Percentiles rank a stretch among this genome's conserved stretches.
These are phyloP conservation scores for Odontomachus brunneus DNA, from an alignment of 1,140 invertebrate species.

Conservation along the genomic window DNA sequence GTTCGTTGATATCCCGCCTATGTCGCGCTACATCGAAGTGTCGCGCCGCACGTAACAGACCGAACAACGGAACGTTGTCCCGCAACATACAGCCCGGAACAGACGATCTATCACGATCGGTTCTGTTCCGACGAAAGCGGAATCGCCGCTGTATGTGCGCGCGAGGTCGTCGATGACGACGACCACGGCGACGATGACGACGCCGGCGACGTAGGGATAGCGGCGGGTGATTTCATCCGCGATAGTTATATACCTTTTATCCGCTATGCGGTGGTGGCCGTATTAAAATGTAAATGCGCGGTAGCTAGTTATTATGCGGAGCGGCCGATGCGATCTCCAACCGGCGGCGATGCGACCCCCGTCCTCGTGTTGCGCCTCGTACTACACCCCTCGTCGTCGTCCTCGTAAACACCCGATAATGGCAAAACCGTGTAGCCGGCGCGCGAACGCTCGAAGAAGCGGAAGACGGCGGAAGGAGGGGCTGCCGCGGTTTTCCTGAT, in stretches of 20 bases:
- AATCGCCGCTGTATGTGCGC: background rate
- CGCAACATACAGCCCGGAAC: background rate
- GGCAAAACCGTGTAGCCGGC: conserved; percentile 76
- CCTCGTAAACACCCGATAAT: conserved; percentile 79
- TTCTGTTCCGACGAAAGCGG: conserved; percentile 27
- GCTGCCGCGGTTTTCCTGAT: conserved; percentile 32
- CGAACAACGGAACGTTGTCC: background rate
- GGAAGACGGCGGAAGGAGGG: conserved; percentile 14
- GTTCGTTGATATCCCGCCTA: too few relatives aligned
- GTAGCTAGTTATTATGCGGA: conserved; percentile 79
- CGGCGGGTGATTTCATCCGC: conserved; percentile 68
- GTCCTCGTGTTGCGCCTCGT: conserved; percentile 68
- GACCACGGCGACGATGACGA: conserved; percentile 11
- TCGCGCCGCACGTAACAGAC: background rate
- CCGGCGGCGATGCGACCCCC: conserved; percentile 71
- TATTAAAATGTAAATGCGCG: conserved; percentile 80
- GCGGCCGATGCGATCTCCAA: conserved; percentile 74
- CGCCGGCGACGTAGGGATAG: conserved; percentile 45
- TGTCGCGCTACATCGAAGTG: too few relatives aligned
- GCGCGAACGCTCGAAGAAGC: conserved; percentile 39
- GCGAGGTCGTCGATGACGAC: conserved; percentile 58
- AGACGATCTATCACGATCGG: conserved; percentile 3
- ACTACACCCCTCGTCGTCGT: conserved; percentile 62
- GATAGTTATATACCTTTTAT: conserved; percentile 67
- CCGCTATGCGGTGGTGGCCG: conserved; percentile 74